phyloP scores from a whole-genome alignment of 2,888 invertebrate genomes.

The Drosophila rubida region DNA sequence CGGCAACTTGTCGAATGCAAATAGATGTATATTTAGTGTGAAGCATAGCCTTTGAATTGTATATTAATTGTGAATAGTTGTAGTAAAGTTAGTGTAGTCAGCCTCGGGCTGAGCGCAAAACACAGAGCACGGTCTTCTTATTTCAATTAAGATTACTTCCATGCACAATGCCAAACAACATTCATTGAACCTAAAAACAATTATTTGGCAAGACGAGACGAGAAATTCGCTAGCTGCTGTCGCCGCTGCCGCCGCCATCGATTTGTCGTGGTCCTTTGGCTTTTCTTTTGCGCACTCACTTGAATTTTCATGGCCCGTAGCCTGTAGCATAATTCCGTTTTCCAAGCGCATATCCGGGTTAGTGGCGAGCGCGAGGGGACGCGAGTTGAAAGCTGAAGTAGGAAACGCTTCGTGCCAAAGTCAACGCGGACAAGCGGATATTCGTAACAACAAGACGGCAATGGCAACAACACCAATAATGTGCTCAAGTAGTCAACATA shows the following conservation, averaged over 20 bases:
- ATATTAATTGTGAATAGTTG: no score
- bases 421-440: conserved; percentile 67
- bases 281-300: conserved; percentile 55
- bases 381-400: conserved; percentile 29
- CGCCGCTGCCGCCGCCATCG: no score
- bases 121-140: not conserved
- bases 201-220: conserved; percentile 13
- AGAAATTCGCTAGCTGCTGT: not conserved
- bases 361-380: conserved; percentile 1
- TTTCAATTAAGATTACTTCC: conserved; percentile 7
- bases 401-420: conserved; percentile 56
- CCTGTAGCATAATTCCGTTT: conserved; percentile 67
- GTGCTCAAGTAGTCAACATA: conserved; percentile 55
- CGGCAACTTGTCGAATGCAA: no score
- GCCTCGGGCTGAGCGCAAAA: not conserved
- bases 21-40: no score
- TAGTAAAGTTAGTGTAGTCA: no score
- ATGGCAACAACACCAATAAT: conserved; percentile 28
- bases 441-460: conserved; percentile 44
- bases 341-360: conserved; percentile 65
- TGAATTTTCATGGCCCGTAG: conserved; percentile 42
- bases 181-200: conserved; percentile 14
- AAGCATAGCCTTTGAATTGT: no score
- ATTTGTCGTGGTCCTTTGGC: conserved; percentile 19
- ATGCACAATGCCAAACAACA: conserved; percentile 6